A percentile compares a stretch with the other conserved stretches of the same genome.
phyloP scores from a whole-genome alignment of 2,888 invertebrate genomes.

The Caenorhabditis sp. region DNA sequence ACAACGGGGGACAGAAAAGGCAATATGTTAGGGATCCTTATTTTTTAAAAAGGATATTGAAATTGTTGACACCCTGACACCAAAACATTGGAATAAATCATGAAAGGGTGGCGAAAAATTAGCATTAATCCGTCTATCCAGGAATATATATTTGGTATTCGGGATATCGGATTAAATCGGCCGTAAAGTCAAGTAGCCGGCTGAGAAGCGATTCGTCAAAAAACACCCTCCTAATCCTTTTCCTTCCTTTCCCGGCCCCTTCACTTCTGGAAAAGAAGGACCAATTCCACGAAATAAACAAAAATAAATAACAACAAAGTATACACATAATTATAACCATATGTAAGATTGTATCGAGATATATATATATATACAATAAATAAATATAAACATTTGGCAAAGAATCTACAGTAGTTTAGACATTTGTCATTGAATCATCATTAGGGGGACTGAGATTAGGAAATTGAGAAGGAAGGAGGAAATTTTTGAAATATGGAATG shows the following conservation, averaged over 20 bases:
- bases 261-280: too few species aligned
- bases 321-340: not conserved
- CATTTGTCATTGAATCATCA: not conserved
- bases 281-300: not conserved
- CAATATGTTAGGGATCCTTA: too few species aligned
- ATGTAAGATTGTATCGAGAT: not conserved
- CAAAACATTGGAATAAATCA: not conserved
- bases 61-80: too few species aligned
- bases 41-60: too few species aligned
- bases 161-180: not conserved
- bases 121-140: not conserved
- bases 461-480: not conserved
- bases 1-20: too few species aligned
- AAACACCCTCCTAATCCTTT: too few species aligned
- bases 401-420: not conserved
- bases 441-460: not conserved
- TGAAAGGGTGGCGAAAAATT: not conserved
- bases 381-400: not conserved
- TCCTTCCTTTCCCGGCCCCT: too few species aligned
- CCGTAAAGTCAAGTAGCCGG: constrained; percentile 1
- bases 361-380: not conserved
- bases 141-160: not conserved
- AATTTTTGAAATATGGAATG: not conserved
- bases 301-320: not conserved
- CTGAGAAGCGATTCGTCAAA: too few species aligned